Percentiles rank a stretch among this genome's conserved stretches.
Evolutionary conservation across 2,797 vertebrate species (phyloP).

Genomic region (Pangasius djambal): DNA sequence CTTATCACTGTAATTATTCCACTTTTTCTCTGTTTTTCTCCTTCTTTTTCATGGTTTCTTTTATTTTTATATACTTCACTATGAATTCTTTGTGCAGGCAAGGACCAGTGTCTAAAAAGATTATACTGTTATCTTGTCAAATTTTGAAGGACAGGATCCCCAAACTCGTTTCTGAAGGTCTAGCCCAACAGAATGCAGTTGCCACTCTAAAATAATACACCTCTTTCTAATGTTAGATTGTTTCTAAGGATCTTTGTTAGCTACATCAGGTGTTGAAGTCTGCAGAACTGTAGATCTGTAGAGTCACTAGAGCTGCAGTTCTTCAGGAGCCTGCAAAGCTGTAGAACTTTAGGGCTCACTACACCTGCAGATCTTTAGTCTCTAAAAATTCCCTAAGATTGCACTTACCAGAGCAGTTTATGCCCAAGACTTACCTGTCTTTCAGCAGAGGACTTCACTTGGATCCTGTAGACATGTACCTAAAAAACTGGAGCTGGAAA

Average conservation of each 20-base stretch:
- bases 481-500: not conserved
- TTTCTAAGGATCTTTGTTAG: not conserved
- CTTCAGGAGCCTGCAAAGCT: not conserved
- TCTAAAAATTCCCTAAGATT: not conserved
- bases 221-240: not conserved
- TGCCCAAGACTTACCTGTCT: not conserved
- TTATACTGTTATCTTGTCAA: not conserved
- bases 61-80: no score
- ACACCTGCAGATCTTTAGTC: not conserved
- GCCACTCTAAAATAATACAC: not conserved
- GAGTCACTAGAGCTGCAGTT: no score
- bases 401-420: not conserved
- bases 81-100: not conserved
- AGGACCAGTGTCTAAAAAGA: not conserved
- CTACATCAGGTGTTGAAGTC: not conserved
- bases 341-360: not conserved
- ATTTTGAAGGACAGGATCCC: not conserved
- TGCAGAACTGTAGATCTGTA: not conserved
- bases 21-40: not conserved
- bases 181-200: not conserved
- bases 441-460: not conserved
- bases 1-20: constrained; percentile 27
- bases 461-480: not conserved
- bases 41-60: not conserved
- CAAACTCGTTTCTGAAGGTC: not conserved